phyloP scores from a whole-genome alignment of 2,888 invertebrate genomes.

The Amphipyra tragopoginis region DNA sequence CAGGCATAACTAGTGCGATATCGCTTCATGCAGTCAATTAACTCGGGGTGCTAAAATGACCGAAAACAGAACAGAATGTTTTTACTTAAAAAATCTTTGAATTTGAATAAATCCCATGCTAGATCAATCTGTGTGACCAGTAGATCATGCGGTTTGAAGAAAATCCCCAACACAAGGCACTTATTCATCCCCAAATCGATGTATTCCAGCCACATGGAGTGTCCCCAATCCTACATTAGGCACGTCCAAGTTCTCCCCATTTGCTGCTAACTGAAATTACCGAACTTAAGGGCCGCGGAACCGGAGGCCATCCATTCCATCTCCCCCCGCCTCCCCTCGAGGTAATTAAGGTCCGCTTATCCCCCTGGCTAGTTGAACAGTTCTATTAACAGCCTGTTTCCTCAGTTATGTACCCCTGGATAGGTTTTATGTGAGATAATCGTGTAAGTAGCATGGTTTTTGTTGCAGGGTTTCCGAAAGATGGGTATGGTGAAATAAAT shows the following conservation, averaged over 20 bases:
- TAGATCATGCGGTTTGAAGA: too few species aligned
- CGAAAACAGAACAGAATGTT: too few species aligned
- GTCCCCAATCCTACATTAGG: constrained; percentile 64
- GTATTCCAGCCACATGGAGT: constrained; percentile 44
- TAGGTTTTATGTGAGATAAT: constrained; percentile 32
- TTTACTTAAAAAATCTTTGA: too few species aligned
- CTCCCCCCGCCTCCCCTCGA: constrained; percentile 38
- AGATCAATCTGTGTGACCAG: too few species aligned
- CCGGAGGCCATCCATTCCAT: constrained; percentile 74
- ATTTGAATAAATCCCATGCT: too few species aligned
- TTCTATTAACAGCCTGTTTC: constrained; percentile 59
- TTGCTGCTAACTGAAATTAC: constrained; percentile 75
- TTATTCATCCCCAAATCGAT: constrained; percentile 39
- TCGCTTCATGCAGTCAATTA: too few species aligned
- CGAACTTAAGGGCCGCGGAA: constrained; percentile 69
- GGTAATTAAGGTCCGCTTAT: constrained; percentile 73
- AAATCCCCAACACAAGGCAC: not conserved
- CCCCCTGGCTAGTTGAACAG: constrained; percentile 61
- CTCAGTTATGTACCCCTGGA: constrained; percentile 42
- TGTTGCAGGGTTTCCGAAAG: constrained; percentile 9
- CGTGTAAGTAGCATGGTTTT: constrained; percentile 10
- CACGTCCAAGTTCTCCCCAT: constrained; percentile 67
- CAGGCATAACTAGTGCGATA: too few species aligned
- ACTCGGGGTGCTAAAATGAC: too few species aligned
- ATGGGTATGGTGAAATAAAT: too few species aligned